Percentiles rank a stretch among this genome's conserved stretches.
phyloP scores from a whole-genome alignment of 2,797 vertebrate genomes.

The Lacerta bilineata region DNA sequence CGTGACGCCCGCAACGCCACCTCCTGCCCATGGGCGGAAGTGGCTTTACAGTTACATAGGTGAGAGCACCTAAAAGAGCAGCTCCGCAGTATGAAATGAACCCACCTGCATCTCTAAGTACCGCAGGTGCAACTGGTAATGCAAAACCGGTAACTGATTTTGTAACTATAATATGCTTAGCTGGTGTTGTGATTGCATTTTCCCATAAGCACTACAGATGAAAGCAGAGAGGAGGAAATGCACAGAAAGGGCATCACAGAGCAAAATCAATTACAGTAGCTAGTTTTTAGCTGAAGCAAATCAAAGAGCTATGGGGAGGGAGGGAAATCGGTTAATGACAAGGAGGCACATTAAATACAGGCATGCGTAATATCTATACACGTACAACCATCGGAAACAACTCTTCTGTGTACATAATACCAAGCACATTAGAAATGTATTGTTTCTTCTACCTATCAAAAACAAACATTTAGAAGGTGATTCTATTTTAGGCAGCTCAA shows the following conservation, averaged over 20 bases:
- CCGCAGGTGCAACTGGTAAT: not conserved
- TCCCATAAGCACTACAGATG: not conserved
- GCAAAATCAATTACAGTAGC: not conserved
- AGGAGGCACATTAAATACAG: not conserved
- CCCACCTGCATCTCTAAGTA: too few relatives aligned
- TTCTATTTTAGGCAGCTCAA: conserved; percentile 22
- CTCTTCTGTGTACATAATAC: not conserved
- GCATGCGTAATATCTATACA: not conserved
- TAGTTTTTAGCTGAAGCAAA: not conserved
- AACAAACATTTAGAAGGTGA: conserved; percentile 10
- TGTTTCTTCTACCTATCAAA: conserved; percentile 34
- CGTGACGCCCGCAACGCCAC: too few relatives aligned
- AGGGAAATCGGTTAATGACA: not conserved
- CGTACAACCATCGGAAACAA: not conserved
- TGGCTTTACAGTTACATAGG: too few relatives aligned
- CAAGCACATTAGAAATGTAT: conserved; percentile 16
- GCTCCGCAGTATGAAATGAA: too few relatives aligned
- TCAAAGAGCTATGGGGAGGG: not conserved
- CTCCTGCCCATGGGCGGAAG: too few relatives aligned
- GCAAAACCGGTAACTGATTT: too few relatives aligned
- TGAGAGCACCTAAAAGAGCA: too few relatives aligned
- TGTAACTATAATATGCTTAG: too few relatives aligned
- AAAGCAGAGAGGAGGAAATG: not conserved
- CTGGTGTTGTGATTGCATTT: too few relatives aligned
- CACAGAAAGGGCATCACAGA: not conserved